phyloP scores from a whole-genome alignment of 2,113 vertebrate species.

The Labeo catla region DNA sequence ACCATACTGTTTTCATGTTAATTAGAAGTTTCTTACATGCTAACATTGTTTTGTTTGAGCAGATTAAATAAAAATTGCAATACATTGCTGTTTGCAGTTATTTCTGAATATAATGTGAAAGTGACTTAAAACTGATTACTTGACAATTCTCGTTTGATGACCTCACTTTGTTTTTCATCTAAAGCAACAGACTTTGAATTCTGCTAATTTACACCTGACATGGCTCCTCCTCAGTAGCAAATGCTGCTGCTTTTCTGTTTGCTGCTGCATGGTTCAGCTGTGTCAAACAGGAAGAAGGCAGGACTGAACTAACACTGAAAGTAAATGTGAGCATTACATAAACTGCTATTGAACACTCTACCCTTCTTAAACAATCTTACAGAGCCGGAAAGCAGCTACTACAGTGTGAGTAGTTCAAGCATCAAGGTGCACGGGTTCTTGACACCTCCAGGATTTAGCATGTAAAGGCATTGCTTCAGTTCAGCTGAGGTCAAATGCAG shows the following conservation, averaged over 20 bases:
- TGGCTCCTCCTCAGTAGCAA: background rate
- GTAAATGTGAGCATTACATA: background rate
- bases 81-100: conserved; percentile 67
- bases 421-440: background rate
- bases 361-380: background rate
- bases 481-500: conserved; percentile 59
- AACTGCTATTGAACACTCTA: background rate
- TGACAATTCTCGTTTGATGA: background rate
- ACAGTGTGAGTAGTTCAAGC: background rate
- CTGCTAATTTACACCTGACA: background rate
- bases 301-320: conserved; percentile 12
- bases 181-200: background rate
- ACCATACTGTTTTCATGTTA: conserved; percentile 87
- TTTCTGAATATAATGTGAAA: background rate
- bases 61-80: conserved; percentile 97
- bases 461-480: conserved; percentile 50
- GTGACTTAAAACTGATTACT: background rate
- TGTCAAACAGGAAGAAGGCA: conserved; percentile 58
- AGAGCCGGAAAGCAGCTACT: background rate
- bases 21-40: conserved; percentile 93
- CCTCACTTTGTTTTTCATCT: background rate
- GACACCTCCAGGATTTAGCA: background rate
- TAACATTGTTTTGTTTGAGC: conserved; percentile 94
- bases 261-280: conserved; percentile 18
- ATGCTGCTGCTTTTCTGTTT: conserved; percentile 15